These are phyloP conservation scores for Clinocottus analis DNA, from an alignment of 2,113 vertebrate genomes.

Conservation along the genomic window DNA sequence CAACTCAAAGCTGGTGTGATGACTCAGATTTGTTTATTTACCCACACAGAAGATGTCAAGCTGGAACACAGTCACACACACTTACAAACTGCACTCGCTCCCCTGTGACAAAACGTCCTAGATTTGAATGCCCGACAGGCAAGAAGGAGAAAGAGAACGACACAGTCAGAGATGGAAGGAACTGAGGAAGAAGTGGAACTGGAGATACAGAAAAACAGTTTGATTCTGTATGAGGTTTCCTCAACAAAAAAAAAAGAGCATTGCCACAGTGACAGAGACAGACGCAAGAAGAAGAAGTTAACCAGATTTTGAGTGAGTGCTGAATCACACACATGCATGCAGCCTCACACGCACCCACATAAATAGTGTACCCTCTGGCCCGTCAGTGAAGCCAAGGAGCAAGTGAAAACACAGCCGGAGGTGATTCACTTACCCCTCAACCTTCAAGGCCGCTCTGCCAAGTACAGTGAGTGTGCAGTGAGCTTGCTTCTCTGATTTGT, in stretches of 20 bases:
- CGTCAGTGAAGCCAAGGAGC: constrained; percentile 51
- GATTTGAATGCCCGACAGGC: constrained; percentile 54
- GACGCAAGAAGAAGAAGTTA: constrained; percentile 33
- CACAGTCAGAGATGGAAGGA: constrained; percentile 1
- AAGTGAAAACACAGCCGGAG: constrained; percentile 75
- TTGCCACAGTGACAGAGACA: constrained; percentile 16
- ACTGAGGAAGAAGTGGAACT: constrained; percentile 22
- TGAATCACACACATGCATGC: constrained; percentile 17
- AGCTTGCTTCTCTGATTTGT: constrained; percentile 3
- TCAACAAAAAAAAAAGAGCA: constrained; percentile 31
- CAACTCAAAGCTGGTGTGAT: constrained; percentile 48
- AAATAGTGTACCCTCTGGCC: constrained; percentile 52
- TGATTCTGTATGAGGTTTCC: constrained; percentile 60
- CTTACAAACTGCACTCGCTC: constrained; percentile 55
- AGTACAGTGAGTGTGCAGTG: constrained; percentile 31
- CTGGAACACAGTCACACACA: constrained; percentile 48
- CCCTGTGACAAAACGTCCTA: constrained; percentile 56
- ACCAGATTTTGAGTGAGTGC: constrained; percentile 29
- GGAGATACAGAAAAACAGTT: constrained; percentile 42
- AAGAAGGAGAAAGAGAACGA: constrained; percentile 6
- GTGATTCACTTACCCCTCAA: constrained; percentile 56
- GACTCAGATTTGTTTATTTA: constrained; percentile 70
- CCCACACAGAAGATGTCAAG: constrained; percentile 53
- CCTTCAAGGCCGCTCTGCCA: constrained; percentile 51
- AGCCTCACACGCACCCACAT: constrained; percentile 24